These are phyloP conservation scores for Microctonus brassicae DNA, from an alignment of 2,888 invertebrate genomes.

Conservation along the genomic window DNA sequence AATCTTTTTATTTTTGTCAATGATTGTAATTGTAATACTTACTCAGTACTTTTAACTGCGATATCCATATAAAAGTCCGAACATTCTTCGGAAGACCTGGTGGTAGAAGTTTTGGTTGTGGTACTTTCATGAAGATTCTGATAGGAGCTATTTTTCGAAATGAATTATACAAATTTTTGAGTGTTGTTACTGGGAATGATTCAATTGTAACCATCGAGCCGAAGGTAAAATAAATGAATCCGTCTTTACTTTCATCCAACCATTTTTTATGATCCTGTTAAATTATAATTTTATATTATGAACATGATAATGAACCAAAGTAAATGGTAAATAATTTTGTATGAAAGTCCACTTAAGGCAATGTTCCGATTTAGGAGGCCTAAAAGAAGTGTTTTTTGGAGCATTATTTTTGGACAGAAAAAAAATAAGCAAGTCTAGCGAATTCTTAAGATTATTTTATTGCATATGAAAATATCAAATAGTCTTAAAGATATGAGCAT, in stretches of 20 bases:
- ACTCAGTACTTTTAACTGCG: conserved; percentile 56
- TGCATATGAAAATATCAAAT: too few relatives aligned
- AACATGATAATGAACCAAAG: too few relatives aligned
- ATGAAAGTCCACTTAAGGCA: too few relatives aligned
- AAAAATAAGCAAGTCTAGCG: too few relatives aligned
- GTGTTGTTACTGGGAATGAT: conserved; percentile 48
- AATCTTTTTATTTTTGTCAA: background rate
- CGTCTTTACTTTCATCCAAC: conserved; percentile 53
- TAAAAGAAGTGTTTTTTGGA: too few relatives aligned
- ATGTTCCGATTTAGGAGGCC: too few relatives aligned
- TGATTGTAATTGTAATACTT: conserved; percentile 21
- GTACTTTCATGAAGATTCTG: conserved; percentile 54
- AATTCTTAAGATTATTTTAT: too few relatives aligned
- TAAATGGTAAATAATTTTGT: too few relatives aligned
- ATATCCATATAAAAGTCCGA: conserved; percentile 50
- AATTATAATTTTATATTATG: background rate
- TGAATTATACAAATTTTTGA: conserved; percentile 48
- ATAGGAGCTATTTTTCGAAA: conserved; percentile 54
- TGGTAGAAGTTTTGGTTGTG: conserved; percentile 43
- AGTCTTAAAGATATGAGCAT: too few relatives aligned
- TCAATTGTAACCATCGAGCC: conserved; percentile 57
- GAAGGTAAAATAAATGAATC: conserved; percentile 57
- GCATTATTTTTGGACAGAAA: too few relatives aligned
- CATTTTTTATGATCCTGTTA: conserved; percentile 53
- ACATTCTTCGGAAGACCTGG: conserved; percentile 54